Evolutionary conservation across 1,140 invertebrate genomes (phyloP), one percentile per base, ranked within the genome.

Genomic region (Drosophila nasuta): DNA sequence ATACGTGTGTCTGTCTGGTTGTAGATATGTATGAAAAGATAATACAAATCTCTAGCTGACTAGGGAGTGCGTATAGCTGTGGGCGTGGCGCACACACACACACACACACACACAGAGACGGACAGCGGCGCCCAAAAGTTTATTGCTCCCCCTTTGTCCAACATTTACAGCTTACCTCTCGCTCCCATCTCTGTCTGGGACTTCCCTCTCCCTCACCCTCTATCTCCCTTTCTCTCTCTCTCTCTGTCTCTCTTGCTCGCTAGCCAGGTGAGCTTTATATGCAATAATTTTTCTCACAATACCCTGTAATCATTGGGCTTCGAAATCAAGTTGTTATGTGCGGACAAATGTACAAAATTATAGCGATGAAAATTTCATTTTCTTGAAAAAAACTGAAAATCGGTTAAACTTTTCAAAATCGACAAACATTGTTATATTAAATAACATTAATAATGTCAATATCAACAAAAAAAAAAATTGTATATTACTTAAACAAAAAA

Each of bases 191-290:
- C 35, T 38, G 35, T 38, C 35, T 38, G 8, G 35, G 7, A 10
- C 35, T n/a, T 10, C 15, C 13, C 35, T n/a, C 6, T n/a, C 13
- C 33, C 11, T 15, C 15, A 62, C 11, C 51, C 30, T 35, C 15
- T 15, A 38, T 3, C 43, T 46, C 43, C 41, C 17, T n/a, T 28
- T 35, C 43, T 35, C 43, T 52, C 17, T 49, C 8, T 10, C 20
- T 41, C 8, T 20, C 4, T 7, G 38, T 46, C 48, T 46, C 64
- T 10, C n/a, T 38, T 28, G 5, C 56, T 43, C 28, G 46, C 58
- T 51, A 20, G 51, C 64, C 77, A 87, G 82, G 71, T 82, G 82
- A 82, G 83, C 76, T 77, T 77, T 75, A 82, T 88, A 88, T 82
- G 82, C 79, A 77, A 87, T 87, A 73, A 82, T 88, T 87, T 88